phyloP scores from a whole-genome alignment of 2,888 invertebrate genomes.

The Anaspis maculata region DNA sequence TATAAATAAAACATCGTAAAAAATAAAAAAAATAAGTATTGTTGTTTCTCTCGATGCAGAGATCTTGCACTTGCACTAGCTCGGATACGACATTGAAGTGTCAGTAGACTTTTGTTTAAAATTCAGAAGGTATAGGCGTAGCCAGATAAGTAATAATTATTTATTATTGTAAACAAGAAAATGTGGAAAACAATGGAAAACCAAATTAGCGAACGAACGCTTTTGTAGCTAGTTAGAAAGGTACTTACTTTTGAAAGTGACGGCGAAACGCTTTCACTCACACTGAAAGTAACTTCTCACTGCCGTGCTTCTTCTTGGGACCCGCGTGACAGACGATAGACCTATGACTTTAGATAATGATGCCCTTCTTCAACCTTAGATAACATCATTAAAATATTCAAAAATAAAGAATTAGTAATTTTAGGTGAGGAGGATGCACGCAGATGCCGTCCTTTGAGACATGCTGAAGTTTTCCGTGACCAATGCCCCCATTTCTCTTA shows the following conservation, averaged over 20 bases:
- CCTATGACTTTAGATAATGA: constrained; percentile 23
- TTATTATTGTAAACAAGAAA: too few relatives aligned
- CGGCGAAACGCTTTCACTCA: constrained; percentile 6
- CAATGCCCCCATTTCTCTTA: too few relatives aligned
- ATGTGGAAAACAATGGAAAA: background rate
- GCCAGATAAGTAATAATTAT: too few relatives aligned
- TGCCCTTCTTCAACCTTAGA: constrained; percentile 22
- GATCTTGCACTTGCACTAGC: too few relatives aligned
- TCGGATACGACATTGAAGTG: too few relatives aligned
- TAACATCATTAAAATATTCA: constrained; percentile 8
- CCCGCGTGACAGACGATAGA: constrained; percentile 15
- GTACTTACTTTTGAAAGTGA: constrained; percentile 22
- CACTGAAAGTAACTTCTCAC: constrained; percentile 8
- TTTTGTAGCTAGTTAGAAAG: background rate
- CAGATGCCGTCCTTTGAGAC: too few relatives aligned
- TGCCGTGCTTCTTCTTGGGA: constrained; percentile 8
- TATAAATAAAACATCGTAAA: too few relatives aligned
- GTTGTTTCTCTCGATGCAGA: too few relatives aligned
- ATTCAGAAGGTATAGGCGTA: too few relatives aligned
- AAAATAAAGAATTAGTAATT: background rate
- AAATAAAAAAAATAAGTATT: too few relatives aligned
- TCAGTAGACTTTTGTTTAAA: too few relatives aligned
- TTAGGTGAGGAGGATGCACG: background rate
- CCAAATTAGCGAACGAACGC: background rate
- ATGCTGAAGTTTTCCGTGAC: too few relatives aligned